Percentiles rank a stretch among this genome's conserved stretches.
These are phyloP conservation scores for Daubentonia madagascariensis DNA, from an alignment of 2,113 vertebrate genomes.

Conservation along the genomic window DNA sequence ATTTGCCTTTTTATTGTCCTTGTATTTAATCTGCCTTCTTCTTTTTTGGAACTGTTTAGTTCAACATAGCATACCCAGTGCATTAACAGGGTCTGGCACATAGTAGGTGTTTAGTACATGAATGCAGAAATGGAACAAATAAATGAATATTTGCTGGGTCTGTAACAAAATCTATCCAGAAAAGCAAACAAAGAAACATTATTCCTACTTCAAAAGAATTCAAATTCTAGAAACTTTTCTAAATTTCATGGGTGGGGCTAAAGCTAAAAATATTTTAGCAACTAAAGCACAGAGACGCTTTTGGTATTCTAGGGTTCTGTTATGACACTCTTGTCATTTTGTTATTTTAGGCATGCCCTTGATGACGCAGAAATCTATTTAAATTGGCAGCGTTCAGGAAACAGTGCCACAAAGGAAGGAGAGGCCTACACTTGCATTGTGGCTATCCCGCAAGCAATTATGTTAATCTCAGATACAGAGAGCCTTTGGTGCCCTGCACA, in stretches of 20 bases:
- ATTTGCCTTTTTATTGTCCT: neutral
- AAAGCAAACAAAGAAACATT: neutral
- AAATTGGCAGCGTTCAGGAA: conserved; percentile 30
- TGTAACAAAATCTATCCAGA: neutral
- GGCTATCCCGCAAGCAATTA: neutral
- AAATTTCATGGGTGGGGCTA: neutral
- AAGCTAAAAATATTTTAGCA: conserved; percentile 47
- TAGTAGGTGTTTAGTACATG: neutral
- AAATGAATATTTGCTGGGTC: neutral
- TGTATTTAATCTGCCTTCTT: neutral
- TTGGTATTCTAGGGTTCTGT: neutral
- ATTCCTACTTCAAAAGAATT: neutral
- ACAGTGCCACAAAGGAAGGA: neutral
- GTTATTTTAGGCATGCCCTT: conserved; percentile 56
- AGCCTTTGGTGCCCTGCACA: neutral
- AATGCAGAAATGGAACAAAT: neutral
- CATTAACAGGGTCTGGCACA: neutral
- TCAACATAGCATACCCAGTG: neutral
- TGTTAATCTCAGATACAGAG: neutral
- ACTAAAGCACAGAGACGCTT: neutral
- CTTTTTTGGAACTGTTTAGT: neutral
- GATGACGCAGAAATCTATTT: conserved; percentile 37
- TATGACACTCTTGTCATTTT: conserved; percentile 9
- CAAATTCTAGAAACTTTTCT: conserved; percentile 9
- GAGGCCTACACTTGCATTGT: neutral